Conservation (phyloP, 2,888 invertebrate genomes). For the Macrosiphum euphorbiae region DNA sequence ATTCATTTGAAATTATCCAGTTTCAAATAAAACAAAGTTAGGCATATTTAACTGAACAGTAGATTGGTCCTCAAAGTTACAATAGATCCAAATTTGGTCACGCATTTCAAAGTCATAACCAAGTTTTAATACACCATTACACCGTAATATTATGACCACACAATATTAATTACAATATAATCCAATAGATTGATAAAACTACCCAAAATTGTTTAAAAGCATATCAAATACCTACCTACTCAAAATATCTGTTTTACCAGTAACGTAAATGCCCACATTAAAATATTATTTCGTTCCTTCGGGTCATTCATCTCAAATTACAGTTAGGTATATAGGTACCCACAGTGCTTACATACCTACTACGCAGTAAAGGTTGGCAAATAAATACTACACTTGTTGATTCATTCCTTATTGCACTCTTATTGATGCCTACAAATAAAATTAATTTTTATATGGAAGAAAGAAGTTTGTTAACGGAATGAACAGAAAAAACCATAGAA, state of each 20-base stretch:
- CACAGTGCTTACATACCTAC: not conserved
- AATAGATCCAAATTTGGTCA: not conserved
- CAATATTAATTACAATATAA: not conserved
- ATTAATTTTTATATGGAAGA: not conserved
- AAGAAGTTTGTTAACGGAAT: not conserved
- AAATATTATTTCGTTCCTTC: not conserved
- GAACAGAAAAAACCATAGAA: not conserved
- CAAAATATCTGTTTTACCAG: not conserved
- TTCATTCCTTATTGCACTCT: not conserved
- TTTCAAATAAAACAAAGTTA: not conserved
- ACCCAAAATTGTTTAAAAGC: not conserved
- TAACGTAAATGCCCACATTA: not conserved
- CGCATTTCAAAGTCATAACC: not conserved
- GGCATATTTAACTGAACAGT: not conserved
- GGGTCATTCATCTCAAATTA: not conserved
- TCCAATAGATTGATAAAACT: not conserved
- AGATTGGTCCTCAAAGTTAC: not conserved
- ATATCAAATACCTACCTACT: not conserved
- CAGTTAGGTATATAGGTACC: not conserved
- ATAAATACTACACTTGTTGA: constrained; percentile 2
- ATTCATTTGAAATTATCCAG: not conserved
- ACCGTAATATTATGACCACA: not conserved
- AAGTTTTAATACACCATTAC: not conserved
- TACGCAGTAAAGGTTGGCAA: not conserved
- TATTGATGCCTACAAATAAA: not conserved